Evolutionary conservation across 2,888 invertebrate species (phyloP).

Genomic region (Melieria crassipennis): DNA sequence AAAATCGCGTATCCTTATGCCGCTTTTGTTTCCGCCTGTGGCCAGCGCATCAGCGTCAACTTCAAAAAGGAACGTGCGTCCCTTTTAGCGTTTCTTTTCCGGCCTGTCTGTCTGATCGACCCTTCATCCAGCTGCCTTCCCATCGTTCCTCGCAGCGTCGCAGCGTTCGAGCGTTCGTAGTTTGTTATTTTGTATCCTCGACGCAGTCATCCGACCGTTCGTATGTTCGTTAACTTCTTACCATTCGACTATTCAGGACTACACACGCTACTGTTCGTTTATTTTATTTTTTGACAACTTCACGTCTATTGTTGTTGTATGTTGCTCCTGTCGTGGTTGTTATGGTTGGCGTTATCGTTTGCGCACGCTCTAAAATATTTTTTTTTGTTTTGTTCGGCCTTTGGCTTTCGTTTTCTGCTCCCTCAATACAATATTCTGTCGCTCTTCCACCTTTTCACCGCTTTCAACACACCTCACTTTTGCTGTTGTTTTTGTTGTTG

Average conservation of each 20-base stretch:
- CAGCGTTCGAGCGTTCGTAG: neutral
- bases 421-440: neutral
- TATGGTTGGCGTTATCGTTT: neutral
- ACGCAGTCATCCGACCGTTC: neutral
- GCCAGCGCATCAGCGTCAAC: neutral
- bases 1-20: neutral
- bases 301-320: neutral
- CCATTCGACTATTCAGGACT: neutral
- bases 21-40: neutral
- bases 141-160: too few relatives aligned
- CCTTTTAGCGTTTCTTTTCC: neutral
- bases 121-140: too few relatives aligned
- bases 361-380: neutral
- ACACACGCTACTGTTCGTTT: neutral
- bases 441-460: neutral
- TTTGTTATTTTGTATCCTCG: conserved; percentile 4
- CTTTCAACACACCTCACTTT: too few relatives aligned
- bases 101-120: too few relatives aligned
- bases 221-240: too few relatives aligned
- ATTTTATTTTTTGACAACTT: neutral
- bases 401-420: neutral
- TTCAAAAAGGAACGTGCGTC: conserved; percentile 1
- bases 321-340: neutral
- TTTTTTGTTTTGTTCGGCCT: neutral
- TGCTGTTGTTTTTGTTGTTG: neutral